These are phyloP conservation scores for Sarcophaga rosellei DNA, from an alignment of 2,888 invertebrate genomes.

Conservation along the genomic window DNA sequence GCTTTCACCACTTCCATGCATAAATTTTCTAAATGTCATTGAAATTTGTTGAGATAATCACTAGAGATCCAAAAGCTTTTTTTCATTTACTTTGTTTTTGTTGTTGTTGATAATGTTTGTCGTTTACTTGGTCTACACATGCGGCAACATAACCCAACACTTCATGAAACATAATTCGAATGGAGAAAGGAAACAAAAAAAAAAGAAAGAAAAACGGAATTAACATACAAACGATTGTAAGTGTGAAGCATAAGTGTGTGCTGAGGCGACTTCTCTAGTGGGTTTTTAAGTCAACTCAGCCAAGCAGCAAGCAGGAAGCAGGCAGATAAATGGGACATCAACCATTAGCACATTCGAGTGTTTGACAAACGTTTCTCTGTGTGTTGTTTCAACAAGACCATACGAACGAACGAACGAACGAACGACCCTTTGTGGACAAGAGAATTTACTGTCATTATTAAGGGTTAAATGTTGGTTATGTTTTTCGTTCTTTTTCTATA, in stretches of 20 bases:
- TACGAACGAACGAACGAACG: neutral
- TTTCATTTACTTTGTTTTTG: neutral
- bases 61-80: conserved; percentile 44
- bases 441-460: conserved; percentile 45
- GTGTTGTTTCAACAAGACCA: neutral
- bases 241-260: conserved; percentile 40
- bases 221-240: conserved; percentile 41
- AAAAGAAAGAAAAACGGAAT: neutral
- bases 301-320: neutral
- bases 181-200: neutral
- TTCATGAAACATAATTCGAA: conserved; percentile 6
- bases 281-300: neutral
- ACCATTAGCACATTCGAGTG: conserved; percentile 8
- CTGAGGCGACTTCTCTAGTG: conserved; percentile 7
- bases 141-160: neutral
- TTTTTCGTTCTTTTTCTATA: neutral
- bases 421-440: neutral
- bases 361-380: conserved; percentile 41
- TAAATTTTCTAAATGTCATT: conserved; percentile 55
- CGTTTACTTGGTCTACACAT: neutral
- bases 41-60: conserved; percentile 60
- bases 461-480: conserved; percentile 58
- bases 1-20: conserved; percentile 26
- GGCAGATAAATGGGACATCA: conserved; percentile 17
- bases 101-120: neutral